Evolutionary conservation across 2,113 vertebrate species (phyloP), one percentile per base, ranked within the genome.

Genomic region (Charina bottae): DNA sequence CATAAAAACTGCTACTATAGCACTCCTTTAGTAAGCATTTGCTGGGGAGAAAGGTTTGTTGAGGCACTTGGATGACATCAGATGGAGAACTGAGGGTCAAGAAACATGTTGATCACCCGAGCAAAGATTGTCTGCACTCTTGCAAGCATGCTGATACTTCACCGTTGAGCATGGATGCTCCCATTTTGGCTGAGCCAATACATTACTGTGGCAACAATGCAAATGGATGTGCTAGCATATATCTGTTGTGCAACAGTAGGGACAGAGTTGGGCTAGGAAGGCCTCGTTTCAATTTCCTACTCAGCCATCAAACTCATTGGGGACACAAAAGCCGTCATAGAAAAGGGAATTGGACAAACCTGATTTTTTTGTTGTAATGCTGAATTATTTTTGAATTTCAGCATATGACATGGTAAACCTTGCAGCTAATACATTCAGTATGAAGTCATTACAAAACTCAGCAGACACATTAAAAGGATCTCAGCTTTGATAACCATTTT

Each of bases 1-100:
- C 89, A 93, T 83, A 90, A 62, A 89, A 94, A 94, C 88, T 93
- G 93, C 94, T 94, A 94, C 94, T 93, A 92, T 54, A 92, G 93
- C 91, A 78, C 26, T 86, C 26, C 62, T 92, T 87, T n/a, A 9
- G 55, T 49, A 91, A 87, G 62, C 68, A 85, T 59, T 86, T 85
- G 58, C 49, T 26, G 83, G 6, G 15, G 56, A 84, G 56, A 49
- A 94, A 94, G 93, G 94, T 94, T 87, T 92, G 89, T 92, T 95
- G 95, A 87, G 87, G 13, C 53, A 0, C 0, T 46, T 94, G 92
- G 93, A 93, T 96, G 92, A 92, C 93, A 95, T 93, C 94, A 95
- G 95, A 90, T 87, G 0, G 93, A 92, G 89, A 64, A 56, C 1
- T 9, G 11, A 49, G 49, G 49, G 49, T 49, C 49, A 49, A 46